A percentile compares a stretch with the other conserved stretches of the same genome.
phyloP scores from a whole-genome alignment of 2,888 invertebrate species.

The Drosophila falleni region DNA sequence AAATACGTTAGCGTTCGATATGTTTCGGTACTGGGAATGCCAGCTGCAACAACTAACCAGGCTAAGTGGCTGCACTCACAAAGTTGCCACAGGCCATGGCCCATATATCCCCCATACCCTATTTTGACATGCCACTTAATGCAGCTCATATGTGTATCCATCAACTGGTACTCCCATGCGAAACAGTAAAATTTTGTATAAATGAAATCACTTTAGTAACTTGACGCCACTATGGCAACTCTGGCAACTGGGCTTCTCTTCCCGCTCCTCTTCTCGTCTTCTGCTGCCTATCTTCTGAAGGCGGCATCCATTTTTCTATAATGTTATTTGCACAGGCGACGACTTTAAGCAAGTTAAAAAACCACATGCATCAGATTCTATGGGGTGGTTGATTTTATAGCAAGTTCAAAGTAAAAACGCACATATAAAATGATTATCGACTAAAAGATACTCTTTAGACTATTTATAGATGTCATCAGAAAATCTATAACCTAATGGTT shows the following conservation, averaged over 20 bases:
- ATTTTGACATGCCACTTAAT: slow-evolving; percentile 35
- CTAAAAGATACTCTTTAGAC: neutral
- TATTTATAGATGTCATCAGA: neutral
- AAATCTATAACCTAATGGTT: too few relatives aligned
- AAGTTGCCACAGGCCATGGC: slow-evolving; percentile 48
- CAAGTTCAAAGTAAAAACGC: neutral
- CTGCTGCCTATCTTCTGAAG: neutral
- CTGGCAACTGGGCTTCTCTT: slow-evolving; percentile 12
- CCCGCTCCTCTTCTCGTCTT: neutral
- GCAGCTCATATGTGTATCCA: slow-evolving; percentile 38
- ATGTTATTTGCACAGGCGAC: slow-evolving; percentile 24
- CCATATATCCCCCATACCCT: slow-evolving; percentile 1
- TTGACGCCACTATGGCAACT: slow-evolving; percentile 38
- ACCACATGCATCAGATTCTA: slow-evolving; percentile 3
- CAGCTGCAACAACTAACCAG: slow-evolving; percentile 70
- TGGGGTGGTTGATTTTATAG: slow-evolving; percentile 10
- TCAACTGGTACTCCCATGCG: slow-evolving; percentile 35
- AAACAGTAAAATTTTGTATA: slow-evolving; percentile 49
- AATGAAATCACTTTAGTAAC: slow-evolving; percentile 64
- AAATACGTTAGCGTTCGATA: slow-evolving; percentile 77
- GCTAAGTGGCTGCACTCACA: slow-evolving; percentile 75
- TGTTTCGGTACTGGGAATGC: slow-evolving; percentile 47
- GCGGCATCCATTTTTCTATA: slow-evolving; percentile 30
- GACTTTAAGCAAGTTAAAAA: neutral
- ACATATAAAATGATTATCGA: neutral